Evolutionary conservation across 2,113 vertebrate genomes (phyloP), one percentile per base, ranked within the genome.

Genomic region (Bucco capensis): DNA sequence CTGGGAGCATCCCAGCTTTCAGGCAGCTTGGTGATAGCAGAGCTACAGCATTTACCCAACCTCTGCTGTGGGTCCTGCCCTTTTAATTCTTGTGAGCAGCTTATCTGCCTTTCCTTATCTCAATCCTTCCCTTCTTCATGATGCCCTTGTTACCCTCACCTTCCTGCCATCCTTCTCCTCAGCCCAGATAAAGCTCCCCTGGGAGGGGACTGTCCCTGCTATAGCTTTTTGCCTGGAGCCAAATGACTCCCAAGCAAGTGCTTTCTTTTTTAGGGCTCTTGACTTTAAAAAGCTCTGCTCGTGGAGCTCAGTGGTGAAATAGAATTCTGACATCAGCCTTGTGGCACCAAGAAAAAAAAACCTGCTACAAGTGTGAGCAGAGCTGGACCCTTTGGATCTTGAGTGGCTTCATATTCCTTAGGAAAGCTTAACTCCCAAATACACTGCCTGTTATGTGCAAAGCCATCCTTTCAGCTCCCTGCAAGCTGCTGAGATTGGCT

Each of bases 181-280:
- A 70, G 47, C 27, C 62, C 74, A 24, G 44, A 33, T 64, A 46
- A 80, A 14, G 31, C n/a, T 73, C 51, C 49, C 25, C 4, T 5
- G 15, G 5, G 14, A 46, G 25, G 27, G n/a, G 24, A 14, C 40
- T 81, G 65, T 57, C 60, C 51, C 72, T 93, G 86, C 88, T 33
- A 67, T 5, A 86, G 79, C 49, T 83, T 78, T 83, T 83, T 66
- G 65, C 69, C 69, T 46, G 72, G 51, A 82, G 70, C 31, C 58
- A 22, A 37, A 2, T 6, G 53, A 72, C 57, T 86, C 44, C 65
- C 35, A 77, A 14, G n/a, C 61, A 82, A 86, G 42, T 31, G 90
- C 46, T 86, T 78, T 86, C 82, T 86, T 86, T 92, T 74, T 79
- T 76, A 89, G 81, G 58, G 66, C 40, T 75, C 80, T 90, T 83